Evolutionary conservation across 1,140 invertebrate species (phyloP).

Genomic region (Solenopsis fugax): DNA sequence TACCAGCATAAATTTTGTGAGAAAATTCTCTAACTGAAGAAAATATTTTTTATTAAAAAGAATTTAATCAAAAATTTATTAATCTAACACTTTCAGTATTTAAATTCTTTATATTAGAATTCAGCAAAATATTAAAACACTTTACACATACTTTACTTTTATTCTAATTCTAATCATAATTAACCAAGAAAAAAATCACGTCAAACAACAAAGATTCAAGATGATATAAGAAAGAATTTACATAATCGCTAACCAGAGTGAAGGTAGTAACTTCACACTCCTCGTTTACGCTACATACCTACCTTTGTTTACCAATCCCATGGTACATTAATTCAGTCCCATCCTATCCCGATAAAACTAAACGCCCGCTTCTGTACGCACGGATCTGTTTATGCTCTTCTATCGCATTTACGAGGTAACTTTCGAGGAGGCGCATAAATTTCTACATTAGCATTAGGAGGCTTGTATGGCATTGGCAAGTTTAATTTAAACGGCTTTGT

Average conservation of each 20-base stretch:
- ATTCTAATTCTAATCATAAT: no score
- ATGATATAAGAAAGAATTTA: neutral
- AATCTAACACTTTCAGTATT: no score
- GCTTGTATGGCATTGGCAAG: conserved; percentile 33
- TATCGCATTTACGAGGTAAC: neutral
- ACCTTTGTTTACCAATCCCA: neutral
- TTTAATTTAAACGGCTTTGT: conserved; percentile 63
- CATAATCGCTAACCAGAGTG: neutral
- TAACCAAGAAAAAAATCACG: neutral
- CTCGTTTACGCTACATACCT: neutral
- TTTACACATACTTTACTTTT: no score
- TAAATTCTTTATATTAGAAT: no score
- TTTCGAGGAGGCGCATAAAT: conserved; percentile 40
- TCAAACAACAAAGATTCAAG: neutral
- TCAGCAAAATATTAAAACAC: no score
- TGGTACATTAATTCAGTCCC: neutral
- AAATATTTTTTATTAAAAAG: no score
- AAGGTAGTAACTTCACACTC: neutral
- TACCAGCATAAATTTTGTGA: no score
- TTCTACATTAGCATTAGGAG: conserved; percentile 44
- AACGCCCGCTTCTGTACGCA: conserved; percentile 7
- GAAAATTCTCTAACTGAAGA: no score
- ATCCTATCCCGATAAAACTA: conserved; percentile 6
- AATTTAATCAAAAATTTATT: no score
- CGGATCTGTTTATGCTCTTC: neutral